phyloP scores from a whole-genome alignment of 2,888 invertebrate species.

The Protonemura montana region DNA sequence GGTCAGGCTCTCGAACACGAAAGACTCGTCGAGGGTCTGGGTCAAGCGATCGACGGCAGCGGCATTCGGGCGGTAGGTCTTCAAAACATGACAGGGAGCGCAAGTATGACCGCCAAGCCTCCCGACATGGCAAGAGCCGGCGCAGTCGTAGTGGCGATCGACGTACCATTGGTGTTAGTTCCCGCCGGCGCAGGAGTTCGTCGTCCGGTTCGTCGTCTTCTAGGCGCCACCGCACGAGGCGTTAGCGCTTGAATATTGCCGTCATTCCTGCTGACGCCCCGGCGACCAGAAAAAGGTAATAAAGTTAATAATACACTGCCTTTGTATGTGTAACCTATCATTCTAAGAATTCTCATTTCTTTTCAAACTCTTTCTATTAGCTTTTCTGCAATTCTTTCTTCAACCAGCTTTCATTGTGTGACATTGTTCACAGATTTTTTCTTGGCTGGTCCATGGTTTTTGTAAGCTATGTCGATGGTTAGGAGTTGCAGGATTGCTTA shows the following conservation, averaged over 20 bases:
- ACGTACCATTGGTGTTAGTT: not conserved
- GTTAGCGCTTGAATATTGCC: not conserved
- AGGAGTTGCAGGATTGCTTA: too few relatives aligned
- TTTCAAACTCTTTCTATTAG: too few relatives aligned
- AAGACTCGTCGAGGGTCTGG: not conserved
- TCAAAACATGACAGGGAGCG: not conserved
- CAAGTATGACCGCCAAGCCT: not conserved
- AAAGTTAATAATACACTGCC: too few relatives aligned
- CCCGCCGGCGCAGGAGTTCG: not conserved
- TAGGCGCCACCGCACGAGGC: not conserved
- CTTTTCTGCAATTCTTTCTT: too few relatives aligned
- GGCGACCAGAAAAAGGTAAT: not conserved
- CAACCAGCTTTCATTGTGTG: too few relatives aligned
- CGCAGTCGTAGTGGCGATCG: not conserved
- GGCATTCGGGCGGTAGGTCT: not conserved
- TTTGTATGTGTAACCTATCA: too few relatives aligned
- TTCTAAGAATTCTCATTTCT: too few relatives aligned
- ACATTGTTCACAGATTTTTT: too few relatives aligned
- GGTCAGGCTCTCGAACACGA: not conserved
- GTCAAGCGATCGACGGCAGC: constrained; percentile 9
- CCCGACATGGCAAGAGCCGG: not conserved
- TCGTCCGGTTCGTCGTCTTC: constrained; percentile 44
- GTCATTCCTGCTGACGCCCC: not conserved
- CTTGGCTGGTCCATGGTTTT: too few relatives aligned
- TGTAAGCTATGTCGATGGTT: too few relatives aligned